Evolutionary conservation across 2,888 invertebrate genomes (phyloP).

Genomic region (Athalia circularis): DNA sequence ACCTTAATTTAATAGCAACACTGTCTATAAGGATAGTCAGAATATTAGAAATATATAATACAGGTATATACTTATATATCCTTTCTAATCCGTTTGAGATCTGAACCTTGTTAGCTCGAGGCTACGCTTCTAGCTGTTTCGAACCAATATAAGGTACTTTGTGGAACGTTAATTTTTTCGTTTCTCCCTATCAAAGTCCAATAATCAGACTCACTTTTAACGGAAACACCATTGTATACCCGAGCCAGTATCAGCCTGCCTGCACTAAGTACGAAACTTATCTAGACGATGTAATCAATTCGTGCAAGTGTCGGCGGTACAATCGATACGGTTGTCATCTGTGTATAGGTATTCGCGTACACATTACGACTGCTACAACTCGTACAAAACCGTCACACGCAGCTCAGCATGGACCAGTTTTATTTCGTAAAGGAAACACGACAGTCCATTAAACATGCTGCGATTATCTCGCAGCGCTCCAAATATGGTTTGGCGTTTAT

Average conservation of each 20-base stretch:
- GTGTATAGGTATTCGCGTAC: slow-evolving; percentile 1
- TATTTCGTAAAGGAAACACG: slow-evolving; percentile 46
- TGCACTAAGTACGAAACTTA: slow-evolving; percentile 39
- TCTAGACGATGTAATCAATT: slow-evolving; percentile 40
- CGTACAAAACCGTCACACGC: not conserved
- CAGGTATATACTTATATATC: slow-evolving; percentile 4
- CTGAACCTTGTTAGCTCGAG: slow-evolving; percentile 22
- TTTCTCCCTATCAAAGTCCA: slow-evolving; percentile 4
- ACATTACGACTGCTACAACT: not conserved
- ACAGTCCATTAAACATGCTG: slow-evolving; percentile 40
- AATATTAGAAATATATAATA: slow-evolving; percentile 17
- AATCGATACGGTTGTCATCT: slow-evolving; percentile 4
- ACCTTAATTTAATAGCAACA: slow-evolving; percentile 18
- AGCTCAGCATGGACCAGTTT: slow-evolving; percentile 43
- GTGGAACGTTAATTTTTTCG: slow-evolving; percentile 24
- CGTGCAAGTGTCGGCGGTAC: not conserved
- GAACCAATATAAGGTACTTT: not conserved
- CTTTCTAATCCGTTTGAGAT: slow-evolving; percentile 38
- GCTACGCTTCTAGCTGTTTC: slow-evolving; percentile 25
- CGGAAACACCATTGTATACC: slow-evolving; percentile 38
- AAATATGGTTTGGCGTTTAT: slow-evolving; percentile 9
- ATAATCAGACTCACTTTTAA: slow-evolving; percentile 41
- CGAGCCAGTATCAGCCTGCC: slow-evolving; percentile 13
- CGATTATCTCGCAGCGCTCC: slow-evolving; percentile 2
- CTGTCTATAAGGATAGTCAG: not conserved